Conservation (phyloP, 2,888 invertebrate species). For the Andrena camellia region DNA sequence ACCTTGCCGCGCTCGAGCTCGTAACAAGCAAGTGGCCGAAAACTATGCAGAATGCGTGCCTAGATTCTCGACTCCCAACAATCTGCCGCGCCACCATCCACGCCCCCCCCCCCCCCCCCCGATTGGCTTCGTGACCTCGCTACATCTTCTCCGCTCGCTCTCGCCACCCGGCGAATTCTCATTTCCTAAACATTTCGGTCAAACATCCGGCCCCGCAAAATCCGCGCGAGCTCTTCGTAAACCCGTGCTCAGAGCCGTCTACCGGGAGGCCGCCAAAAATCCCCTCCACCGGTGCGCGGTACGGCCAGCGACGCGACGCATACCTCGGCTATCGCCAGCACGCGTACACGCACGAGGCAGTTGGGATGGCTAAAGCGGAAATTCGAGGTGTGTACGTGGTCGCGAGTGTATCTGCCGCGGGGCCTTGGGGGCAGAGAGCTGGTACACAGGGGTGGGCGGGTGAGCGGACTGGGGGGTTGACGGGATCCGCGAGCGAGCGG, state of each 20-base stretch:
- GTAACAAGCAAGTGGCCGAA: too few species aligned
- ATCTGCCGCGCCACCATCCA: too few species aligned
- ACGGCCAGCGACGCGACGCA: neutral
- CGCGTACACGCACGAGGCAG: slow-evolving; percentile 58
- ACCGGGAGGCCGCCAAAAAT: slow-evolving; percentile 11
- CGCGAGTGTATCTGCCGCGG: slow-evolving; percentile 75
- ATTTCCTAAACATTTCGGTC: too few species aligned
- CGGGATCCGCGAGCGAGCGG: slow-evolving; percentile 48
- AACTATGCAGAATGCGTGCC: too few species aligned
- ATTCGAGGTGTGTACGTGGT: slow-evolving; percentile 81
- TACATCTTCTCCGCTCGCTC: too few species aligned
- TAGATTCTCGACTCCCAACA: too few species aligned
- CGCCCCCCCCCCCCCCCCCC: too few species aligned
- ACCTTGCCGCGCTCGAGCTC: too few species aligned
- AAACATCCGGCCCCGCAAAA: too few species aligned
- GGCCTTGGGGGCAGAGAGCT: slow-evolving; percentile 64
- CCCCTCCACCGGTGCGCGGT: neutral
- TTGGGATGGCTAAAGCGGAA: slow-evolving; percentile 78
- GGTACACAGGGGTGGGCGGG: slow-evolving; percentile 10
- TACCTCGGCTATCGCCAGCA: neutral
- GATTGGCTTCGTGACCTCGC: too few species aligned
- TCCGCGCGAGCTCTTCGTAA: neutral
- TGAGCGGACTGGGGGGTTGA: slow-evolving; percentile 47
- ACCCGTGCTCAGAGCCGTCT: neutral
- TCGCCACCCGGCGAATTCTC: too few species aligned